These are phyloP conservation scores for Stenopsyche tienmushanensis DNA, from an alignment of 1,140 invertebrate genomes.

Conservation along the genomic window DNA sequence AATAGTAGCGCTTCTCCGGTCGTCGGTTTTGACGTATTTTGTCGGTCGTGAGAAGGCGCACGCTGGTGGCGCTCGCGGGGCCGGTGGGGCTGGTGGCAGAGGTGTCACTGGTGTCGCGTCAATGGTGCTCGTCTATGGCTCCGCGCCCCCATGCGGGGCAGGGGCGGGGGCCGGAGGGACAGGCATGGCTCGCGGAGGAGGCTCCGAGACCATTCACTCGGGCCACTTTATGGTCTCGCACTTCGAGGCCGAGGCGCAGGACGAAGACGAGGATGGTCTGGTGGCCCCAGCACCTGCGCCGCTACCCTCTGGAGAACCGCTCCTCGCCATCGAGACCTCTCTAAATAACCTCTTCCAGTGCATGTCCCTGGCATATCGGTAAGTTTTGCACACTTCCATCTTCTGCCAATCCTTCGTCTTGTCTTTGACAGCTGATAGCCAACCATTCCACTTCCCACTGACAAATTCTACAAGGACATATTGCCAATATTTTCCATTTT, in stretches of 20 bases:
- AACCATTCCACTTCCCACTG: too few relatives aligned
- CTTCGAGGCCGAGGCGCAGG: constrained; percentile 90
- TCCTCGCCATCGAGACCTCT: constrained; percentile 79
- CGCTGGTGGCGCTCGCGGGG: too few relatives aligned
- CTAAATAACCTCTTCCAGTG: constrained; percentile 94
- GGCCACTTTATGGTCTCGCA: constrained; percentile 98
- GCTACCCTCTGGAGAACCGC: not conserved
- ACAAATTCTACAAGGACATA: too few relatives aligned
- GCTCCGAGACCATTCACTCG: constrained; percentile 73
- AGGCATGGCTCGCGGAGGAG: not conserved
- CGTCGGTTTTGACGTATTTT: too few relatives aligned
- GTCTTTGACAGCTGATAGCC: too few relatives aligned
- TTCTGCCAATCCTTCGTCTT: not conserved
- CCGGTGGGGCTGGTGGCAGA: too few relatives aligned
- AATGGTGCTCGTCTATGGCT: too few relatives aligned
- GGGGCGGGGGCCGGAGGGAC: not conserved
- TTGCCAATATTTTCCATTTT: too few relatives aligned
- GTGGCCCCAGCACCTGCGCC: constrained; percentile 65
- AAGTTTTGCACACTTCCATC: not conserved
- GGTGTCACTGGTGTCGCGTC: too few relatives aligned
- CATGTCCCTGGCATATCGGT: constrained; percentile 95
- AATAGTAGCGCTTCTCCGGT: too few relatives aligned
- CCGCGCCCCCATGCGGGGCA: too few relatives aligned
- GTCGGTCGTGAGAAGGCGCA: too few relatives aligned
- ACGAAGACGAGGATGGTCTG: constrained; percentile 77